Percentiles rank a stretch among this genome's conserved stretches.
These are phyloP conservation scores for Isaurus tuberculatus DNA, from an alignment of 92 coral and sea anemone genomes.

Conservation along the genomic window DNA sequence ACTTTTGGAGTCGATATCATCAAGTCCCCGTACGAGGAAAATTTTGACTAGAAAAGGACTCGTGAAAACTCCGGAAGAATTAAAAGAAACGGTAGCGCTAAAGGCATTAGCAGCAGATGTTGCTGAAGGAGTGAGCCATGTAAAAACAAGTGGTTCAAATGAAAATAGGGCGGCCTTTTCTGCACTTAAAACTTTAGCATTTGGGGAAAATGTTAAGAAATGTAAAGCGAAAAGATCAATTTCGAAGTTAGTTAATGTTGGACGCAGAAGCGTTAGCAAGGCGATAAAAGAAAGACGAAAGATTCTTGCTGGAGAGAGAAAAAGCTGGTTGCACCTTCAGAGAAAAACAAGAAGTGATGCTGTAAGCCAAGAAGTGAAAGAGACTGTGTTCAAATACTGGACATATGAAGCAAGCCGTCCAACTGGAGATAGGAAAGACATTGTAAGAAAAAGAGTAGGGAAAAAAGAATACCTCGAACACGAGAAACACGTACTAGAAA, in stretches of 20 bases:
- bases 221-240: constrained; percentile 7
- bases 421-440: constrained; percentile 58
- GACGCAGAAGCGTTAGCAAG: constrained; percentile 14
- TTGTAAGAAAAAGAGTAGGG: constrained; percentile 44
- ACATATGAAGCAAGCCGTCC: constrained; percentile 58
- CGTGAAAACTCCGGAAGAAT: constrained; percentile 40
- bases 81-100: constrained; percentile 43
- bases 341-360: constrained; percentile 42
- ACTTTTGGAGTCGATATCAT: constrained; percentile 17
- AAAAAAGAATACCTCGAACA: constrained; percentile 55
- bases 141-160: constrained; percentile 51
- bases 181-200: constrained; percentile 44
- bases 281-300: constrained; percentile 33
- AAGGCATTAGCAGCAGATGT: constrained; percentile 46
- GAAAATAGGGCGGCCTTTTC: constrained; percentile 48
- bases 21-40: constrained; percentile 42
- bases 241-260: constrained; percentile 22
- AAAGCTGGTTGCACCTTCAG: constrained; percentile 38
- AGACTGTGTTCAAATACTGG: constrained; percentile 37
- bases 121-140: constrained; percentile 38
- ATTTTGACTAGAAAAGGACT: constrained; percentile 38
- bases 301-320: constrained; percentile 49
- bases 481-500: constrained; percentile 64
- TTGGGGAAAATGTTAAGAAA: constrained; percentile 35
- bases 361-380: constrained; percentile 39